These are phyloP conservation scores for Silurus aristotelis DNA, from an alignment of 2,797 vertebrate genomes.

Conservation along the genomic window DNA sequence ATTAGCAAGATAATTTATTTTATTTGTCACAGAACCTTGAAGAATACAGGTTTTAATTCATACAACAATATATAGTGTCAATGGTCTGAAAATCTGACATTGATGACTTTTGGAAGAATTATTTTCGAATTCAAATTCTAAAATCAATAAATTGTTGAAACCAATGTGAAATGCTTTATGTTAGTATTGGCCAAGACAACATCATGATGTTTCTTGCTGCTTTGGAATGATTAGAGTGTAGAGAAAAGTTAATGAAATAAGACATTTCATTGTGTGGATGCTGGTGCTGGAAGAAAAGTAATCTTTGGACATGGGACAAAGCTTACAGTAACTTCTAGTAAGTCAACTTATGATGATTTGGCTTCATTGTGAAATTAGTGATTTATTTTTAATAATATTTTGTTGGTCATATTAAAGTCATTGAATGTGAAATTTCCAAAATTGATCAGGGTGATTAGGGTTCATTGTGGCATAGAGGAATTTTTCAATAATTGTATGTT, in stretches of 20 bases:
- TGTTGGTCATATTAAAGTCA: no score
- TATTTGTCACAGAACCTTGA: not conserved
- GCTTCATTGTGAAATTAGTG: no score
- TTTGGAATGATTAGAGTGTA: not conserved
- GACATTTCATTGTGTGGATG: constrained; percentile 3
- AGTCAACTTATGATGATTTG: not conserved
- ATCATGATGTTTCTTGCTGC: not conserved
- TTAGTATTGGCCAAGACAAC: not conserved
- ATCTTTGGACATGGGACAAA: constrained; percentile 35
- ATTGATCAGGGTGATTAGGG: no score
- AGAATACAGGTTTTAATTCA: not conserved
- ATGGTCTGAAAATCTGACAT: no score
- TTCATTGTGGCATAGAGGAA: no score
- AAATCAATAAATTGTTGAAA: not conserved
- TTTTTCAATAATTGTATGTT: no score
- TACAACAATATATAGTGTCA: not conserved
- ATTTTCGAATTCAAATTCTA: no score
- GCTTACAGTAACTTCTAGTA: constrained; percentile 10
- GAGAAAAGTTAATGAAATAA: constrained; percentile 17
- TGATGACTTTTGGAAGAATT: no score
- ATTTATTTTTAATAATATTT: no score
- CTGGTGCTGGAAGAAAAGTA: constrained; percentile 10
- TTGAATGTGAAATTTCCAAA: no score
- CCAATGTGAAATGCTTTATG: not conserved
- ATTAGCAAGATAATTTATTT: no score